phyloP scores from a whole-genome alignment of 92 coral and sea anemone species.

The Porites rus region DNA sequence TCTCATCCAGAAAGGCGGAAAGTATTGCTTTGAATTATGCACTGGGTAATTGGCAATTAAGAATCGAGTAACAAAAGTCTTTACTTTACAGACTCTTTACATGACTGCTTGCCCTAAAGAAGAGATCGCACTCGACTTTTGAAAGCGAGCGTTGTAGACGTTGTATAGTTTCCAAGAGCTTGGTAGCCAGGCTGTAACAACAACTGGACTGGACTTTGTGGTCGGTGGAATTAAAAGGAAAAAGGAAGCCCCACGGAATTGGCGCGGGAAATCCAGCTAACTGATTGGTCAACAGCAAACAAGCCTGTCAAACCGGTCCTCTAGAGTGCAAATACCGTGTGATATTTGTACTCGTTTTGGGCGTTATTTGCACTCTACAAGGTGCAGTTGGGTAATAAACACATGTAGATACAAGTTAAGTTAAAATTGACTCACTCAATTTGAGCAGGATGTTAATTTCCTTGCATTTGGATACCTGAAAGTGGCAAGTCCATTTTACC shows the following conservation, averaged over 20 bases:
- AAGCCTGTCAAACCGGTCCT: constrained; percentile 10
- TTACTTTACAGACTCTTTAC: background rate
- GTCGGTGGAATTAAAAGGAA: no score
- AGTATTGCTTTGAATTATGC: background rate
- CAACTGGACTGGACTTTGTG: no score
- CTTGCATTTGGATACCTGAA: no score
- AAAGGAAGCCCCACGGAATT: background rate
- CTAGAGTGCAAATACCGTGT: constrained; percentile 13
- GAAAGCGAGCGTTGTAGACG: background rate
- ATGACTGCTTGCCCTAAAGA: constrained; percentile 10
- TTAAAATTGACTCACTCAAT: constrained; percentile 14
- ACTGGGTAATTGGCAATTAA: background rate
- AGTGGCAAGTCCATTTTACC: constrained; percentile 10
- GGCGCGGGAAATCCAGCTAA: constrained; percentile 9
- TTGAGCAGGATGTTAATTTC: background rate
- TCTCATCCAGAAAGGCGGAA: no score
- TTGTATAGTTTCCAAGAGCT: background rate
- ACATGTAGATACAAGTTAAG: constrained; percentile 10
- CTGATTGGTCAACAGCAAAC: background rate
- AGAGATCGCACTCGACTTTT: constrained; percentile 17
- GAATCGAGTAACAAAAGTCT: no score
- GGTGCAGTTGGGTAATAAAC: constrained; percentile 20
- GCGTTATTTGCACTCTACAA: background rate
- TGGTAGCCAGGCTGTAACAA: background rate
- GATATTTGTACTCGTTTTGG: no score